A percentile compares a stretch with the other conserved stretches of the same genome.
Conservation (phyloP, 1,140 invertebrate genomes). For the Ips typographus region DNA sequence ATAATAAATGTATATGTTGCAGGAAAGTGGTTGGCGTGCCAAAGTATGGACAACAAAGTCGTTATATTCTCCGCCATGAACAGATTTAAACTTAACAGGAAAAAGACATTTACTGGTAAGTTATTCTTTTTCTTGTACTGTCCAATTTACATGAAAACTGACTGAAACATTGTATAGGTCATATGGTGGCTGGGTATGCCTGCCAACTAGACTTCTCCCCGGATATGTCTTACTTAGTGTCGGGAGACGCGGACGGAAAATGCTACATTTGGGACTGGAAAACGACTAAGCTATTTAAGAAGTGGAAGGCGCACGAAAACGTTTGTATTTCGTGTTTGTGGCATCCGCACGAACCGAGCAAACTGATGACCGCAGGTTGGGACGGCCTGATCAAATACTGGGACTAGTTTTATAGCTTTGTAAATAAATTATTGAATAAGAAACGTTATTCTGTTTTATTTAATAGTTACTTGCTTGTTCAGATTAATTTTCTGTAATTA, state of each 20-base stretch:
- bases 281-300: slow-evolving; percentile 95
- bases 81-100: slow-evolving; percentile 95
- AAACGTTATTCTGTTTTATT: not conserved
- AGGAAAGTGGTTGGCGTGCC: slow-evolving; percentile 95
- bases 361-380: slow-evolving; percentile 96
- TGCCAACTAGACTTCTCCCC: slow-evolving; percentile 97
- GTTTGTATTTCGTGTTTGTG: slow-evolving; percentile 94
- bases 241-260: slow-evolving; percentile 99
- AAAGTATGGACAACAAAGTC: slow-evolving; percentile 99
- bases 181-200: slow-evolving; percentile 99
- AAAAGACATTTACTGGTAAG: slow-evolving; percentile 84
- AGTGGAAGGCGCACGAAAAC: slow-evolving; percentile 98
- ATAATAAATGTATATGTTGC: slow-evolving; percentile 12
- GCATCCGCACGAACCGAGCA: slow-evolving; percentile 99
- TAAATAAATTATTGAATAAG: slow-evolving; percentile 6
- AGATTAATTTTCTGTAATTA: not conserved
- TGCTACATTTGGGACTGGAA: slow-evolving; percentile 99
- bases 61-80: slow-evolving; percentile 97
- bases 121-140: not conserved
- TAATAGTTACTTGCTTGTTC: too few relatives aligned
- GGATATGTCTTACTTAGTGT: slow-evolving; percentile 98
- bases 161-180: slow-evolving; percentile 60
- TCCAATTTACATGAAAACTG: too few relatives aligned
- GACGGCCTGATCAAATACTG: slow-evolving; percentile 98
- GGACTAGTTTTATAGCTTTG: slow-evolving; percentile 68